phyloP scores from a whole-genome alignment of 2,113 vertebrate genomes.

The Mystacornis crossleyi region DNA sequence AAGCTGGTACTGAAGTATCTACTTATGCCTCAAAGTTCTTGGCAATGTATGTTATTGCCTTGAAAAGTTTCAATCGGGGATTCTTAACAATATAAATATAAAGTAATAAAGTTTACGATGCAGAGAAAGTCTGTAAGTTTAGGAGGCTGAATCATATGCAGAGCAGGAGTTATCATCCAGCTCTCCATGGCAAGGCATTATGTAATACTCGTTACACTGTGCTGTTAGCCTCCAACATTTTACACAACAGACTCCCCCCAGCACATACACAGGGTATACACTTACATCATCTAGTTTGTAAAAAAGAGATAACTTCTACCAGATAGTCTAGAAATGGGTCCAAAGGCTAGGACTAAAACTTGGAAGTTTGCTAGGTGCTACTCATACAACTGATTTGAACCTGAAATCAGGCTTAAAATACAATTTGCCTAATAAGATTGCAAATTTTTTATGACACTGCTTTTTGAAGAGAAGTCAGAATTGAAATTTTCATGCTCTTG shows the following conservation, averaged over 20 bases:
- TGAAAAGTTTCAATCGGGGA: background rate
- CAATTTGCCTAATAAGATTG: background rate
- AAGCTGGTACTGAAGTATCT: background rate
- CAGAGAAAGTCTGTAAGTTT: background rate
- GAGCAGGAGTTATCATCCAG: background rate
- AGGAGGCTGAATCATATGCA: background rate
- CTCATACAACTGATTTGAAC: background rate
- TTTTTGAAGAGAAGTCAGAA: background rate
- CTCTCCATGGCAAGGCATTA: background rate
- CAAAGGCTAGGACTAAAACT: background rate
- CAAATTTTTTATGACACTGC: background rate
- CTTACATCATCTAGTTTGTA: background rate
- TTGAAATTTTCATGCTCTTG: background rate
- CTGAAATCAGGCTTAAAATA: background rate
- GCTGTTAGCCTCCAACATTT: background rate
- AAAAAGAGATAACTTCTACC: background rate
- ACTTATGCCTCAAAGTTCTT: background rate
- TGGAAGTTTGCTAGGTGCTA: background rate
- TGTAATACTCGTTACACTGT: fast-evolving
- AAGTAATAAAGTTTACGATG: background rate
- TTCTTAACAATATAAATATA: background rate
- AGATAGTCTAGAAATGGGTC: background rate
- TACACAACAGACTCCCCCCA: background rate
- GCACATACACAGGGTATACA: background rate
- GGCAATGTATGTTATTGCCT: background rate